These are phyloP conservation scores for Orchesella flavescens DNA, from an alignment of 2,888 invertebrate species.

Conservation along the genomic window DNA sequence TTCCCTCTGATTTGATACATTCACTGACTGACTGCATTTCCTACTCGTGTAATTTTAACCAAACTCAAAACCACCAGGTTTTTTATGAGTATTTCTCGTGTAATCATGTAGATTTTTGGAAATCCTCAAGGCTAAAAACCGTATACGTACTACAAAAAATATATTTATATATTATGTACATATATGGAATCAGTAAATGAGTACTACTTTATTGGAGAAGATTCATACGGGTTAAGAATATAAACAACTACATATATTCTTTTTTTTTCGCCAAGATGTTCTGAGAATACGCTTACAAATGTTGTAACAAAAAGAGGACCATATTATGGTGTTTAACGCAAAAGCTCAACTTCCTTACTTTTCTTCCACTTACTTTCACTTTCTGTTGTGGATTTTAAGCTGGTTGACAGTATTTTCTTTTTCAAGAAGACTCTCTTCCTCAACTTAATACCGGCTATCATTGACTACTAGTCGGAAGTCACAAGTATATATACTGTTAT, in stretches of 20 bases:
- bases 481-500: no score
- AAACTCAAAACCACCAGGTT: not conserved
- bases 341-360: not conserved
- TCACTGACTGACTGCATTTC: not conserved
- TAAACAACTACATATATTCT: no score
- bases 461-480: not conserved
- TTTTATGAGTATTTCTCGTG: not conserved
- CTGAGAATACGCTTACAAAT: no score
- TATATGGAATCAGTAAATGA: no score
- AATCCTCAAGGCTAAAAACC: conserved; percentile 26
- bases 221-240: no score
- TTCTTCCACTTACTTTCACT: not conserved
- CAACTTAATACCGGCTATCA: conserved; percentile 1
- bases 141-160: conserved; percentile 2
- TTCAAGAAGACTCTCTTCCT: not conserved
- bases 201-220: no score
- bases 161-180: not conserved
- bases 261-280: no score
- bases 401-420: conserved; percentile 8
- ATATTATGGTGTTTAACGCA: not conserved
- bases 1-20: not conserved
- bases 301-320: not conserved
- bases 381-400: not conserved
- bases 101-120: conserved; percentile 25
- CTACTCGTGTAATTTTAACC: no score